Base-by-base conservation (phyloP, 2,797 vertebrate genomes). In the Nasua narica region DNA sequence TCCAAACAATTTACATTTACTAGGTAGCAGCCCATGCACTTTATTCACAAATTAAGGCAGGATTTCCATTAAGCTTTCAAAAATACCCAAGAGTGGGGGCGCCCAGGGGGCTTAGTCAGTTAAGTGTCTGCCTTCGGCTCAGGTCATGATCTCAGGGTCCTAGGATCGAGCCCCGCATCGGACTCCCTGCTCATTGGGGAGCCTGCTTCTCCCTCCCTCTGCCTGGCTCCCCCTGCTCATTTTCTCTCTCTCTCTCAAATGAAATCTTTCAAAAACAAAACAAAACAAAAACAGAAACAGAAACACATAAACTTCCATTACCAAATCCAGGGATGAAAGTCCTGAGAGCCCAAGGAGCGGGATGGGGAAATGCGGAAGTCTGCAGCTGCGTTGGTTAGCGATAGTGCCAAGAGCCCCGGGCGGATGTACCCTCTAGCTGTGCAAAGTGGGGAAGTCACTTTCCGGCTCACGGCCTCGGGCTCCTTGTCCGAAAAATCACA, bases 1-100 rank as follows among this genome's bases (percentile, higher is more conserved):
- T 93, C 43, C 19, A 40, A 74, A 35, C 16, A 58, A 97, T 88
- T 72, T 70, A 65, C 27, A 78, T 43, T 70, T 78, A 37, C 40
- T 74, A 67, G 65, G 32, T 2, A 83, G 19, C 16, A 81, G 15
- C 6, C 50, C 14, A 8, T 56, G n/a, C 29, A 48, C 40, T 86
- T 13, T 56, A 67, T 58, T 67, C 25, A 83, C 32, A 83, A 48
- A 90, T 32, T 11, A 70, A 89, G 40, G 19, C 23, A 58, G 67
- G n/a, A 60, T 60, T 86, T 83, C 70, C 69, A 54, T 32, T 56
- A 69, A 79, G 62, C 54, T 60, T 84, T 83, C 87, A 9, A 56
- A 82, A 84, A 82, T 23, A 43, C 46, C 70, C 43, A 65, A 88
- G 50, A 72, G 23, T 67, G 8, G 65, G 65, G 65, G n/a, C 9